Evolutionary conservation across 2,113 vertebrate genomes (phyloP).

Genomic region (Elanoides forficatus): DNA sequence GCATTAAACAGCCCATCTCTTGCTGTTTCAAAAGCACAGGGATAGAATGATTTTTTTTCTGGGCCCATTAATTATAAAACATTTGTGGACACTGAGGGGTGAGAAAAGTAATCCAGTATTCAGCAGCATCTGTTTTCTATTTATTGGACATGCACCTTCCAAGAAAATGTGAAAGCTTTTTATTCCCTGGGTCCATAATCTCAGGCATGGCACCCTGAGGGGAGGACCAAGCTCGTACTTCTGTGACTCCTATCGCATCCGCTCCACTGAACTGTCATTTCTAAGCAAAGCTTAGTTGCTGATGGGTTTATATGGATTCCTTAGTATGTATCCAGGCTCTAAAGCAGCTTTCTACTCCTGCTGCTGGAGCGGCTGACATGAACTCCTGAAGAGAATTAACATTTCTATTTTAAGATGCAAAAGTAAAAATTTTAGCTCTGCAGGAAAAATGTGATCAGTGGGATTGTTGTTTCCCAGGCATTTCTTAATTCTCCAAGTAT

Average conservation of each 20-base stretch:
- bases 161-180: background rate
- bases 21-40: background rate
- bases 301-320: background rate
- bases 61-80: slow-evolving; percentile 54
- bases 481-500: background rate
- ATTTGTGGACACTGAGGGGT: slow-evolving; percentile 13
- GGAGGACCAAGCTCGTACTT: background rate
- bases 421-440: background rate
- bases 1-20: background rate
- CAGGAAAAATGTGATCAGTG: background rate
- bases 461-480: background rate
- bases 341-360: background rate
- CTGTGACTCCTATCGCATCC: background rate
- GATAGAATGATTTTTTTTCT: background rate
- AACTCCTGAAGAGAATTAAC: background rate
- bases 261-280: background rate
- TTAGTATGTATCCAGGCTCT: background rate
- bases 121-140: slow-evolving; percentile 43
- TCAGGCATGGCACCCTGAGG: background rate
- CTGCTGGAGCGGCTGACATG: background rate
- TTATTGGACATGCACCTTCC: slow-evolving; percentile 7
- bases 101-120: slow-evolving; percentile 56
- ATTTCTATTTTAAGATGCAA: background rate
- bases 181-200: background rate
- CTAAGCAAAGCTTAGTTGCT: background rate